Conservation (phyloP, 2,888 invertebrate genomes). For the Acrobasis consociella region DNA sequence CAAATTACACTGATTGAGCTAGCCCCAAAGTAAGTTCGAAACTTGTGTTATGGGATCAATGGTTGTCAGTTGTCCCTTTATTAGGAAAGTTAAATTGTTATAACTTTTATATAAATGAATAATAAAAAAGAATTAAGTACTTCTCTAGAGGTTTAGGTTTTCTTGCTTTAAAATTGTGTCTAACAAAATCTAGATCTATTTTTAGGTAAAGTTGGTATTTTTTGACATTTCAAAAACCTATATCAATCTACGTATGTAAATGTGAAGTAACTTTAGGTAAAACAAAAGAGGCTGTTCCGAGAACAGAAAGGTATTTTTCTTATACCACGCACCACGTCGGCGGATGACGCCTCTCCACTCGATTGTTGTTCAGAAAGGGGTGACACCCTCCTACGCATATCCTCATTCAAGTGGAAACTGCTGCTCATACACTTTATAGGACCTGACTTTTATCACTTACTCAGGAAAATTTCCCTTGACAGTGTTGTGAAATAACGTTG, state of each 20-base stretch:
- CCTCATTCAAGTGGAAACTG: conserved; percentile 70
- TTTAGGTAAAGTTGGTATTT: not conserved
- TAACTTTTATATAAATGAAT: too few relatives aligned
- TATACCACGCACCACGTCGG: conserved; percentile 48
- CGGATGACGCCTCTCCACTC: conserved; percentile 62
- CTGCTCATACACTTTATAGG: conserved; percentile 41
- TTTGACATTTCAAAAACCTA: not conserved
- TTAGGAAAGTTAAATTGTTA: too few relatives aligned
- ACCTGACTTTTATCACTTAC: conserved; percentile 19
- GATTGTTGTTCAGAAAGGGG: conserved; percentile 70
- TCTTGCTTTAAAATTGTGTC: too few relatives aligned
- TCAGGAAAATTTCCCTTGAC: conserved; percentile 5
- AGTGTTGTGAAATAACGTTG: not conserved
- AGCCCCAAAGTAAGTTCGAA: too few relatives aligned
- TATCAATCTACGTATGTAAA: not conserved
- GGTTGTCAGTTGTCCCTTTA: too few relatives aligned
- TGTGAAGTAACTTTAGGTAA: conserved; percentile 25
- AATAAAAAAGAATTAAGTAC: too few relatives aligned
- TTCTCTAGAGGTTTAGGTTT: too few relatives aligned
- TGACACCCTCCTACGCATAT: conserved; percentile 74
- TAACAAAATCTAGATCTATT: too few relatives aligned
- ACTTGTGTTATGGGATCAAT: too few relatives aligned
- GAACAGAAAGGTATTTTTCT: conserved; percentile 37
- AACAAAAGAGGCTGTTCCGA: conserved; percentile 31
- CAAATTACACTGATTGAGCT: too few relatives aligned